phyloP scores from a whole-genome alignment of 37 sponge, comb jelly and placozoan species.

The Diacarnus erythraeanus region DNA sequence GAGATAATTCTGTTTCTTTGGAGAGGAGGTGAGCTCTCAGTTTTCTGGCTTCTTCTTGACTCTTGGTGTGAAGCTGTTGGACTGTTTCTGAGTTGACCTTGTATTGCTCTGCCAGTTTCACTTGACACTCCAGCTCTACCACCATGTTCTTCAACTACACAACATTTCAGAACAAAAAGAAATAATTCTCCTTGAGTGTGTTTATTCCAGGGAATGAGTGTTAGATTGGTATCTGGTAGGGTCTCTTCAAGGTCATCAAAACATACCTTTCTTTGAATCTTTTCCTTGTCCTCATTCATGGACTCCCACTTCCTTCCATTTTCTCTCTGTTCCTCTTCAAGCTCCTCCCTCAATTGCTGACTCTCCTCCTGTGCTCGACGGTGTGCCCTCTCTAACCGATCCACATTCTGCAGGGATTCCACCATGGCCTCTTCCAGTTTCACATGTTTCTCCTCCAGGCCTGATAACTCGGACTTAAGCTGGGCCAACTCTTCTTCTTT shows the following conservation, averaged over 20 bases:
- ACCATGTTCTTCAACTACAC: neutral
- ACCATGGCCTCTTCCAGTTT: neutral
- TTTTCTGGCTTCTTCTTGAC: conserved; percentile 24
- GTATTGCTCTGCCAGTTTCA: conserved; percentile 4
- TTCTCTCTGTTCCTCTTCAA: neutral
- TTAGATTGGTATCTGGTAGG: neutral
- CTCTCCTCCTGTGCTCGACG: conserved; percentile 5
- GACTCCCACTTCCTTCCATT: conserved; percentile 14
- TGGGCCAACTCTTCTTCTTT: conserved; percentile 22
- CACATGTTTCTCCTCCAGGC: conserved; percentile 6
- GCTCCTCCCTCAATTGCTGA: neutral
- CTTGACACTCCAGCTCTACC: conserved; percentile 7
- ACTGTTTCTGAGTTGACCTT: conserved; percentile 4
- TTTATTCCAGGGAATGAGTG: neutral
- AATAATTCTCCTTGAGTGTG: neutral
- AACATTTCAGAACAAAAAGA: neutral
- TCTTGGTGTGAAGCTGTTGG: conserved; percentile 19
- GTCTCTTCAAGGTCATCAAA: neutral
- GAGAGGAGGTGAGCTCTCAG: neutral
- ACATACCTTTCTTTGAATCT: conserved; percentile 8
- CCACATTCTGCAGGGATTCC: conserved; percentile 5
- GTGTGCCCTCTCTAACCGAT: conserved; percentile 9
- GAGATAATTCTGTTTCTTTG: conserved; percentile 23
- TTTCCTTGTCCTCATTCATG: neutral
- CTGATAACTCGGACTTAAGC: neutral